These are phyloP conservation scores for Salvelinus alpinus DNA, from an alignment of 2,113 vertebrate species.

Conservation along the genomic window DNA sequence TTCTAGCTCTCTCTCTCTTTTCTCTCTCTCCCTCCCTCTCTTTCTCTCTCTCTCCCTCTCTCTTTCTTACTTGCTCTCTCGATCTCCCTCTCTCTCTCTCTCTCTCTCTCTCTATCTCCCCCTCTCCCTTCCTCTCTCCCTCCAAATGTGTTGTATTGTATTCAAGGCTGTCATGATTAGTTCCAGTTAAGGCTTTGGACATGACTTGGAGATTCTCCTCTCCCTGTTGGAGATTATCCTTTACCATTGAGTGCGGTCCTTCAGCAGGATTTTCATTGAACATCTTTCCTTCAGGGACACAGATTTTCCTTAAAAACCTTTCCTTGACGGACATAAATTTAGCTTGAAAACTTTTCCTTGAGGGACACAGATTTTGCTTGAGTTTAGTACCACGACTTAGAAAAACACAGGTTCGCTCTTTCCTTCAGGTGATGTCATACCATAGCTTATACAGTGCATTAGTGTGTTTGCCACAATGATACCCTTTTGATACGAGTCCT, in stretches of 20 bases:
- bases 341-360: conserved; percentile 41
- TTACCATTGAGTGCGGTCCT: conserved; percentile 68
- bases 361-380: conserved; percentile 56
- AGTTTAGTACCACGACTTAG: background rate
- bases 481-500: no score
- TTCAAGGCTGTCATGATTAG: conserved; percentile 39
- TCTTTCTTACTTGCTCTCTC: no score
- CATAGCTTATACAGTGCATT: conserved; percentile 7
- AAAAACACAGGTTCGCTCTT: conserved; percentile 15
- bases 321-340: conserved; percentile 60
- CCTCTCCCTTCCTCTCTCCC: conserved; percentile 4
- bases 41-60: no score
- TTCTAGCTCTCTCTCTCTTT: no score
- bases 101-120: no score
- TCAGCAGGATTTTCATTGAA: conserved; percentile 61
- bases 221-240: conserved; percentile 62
- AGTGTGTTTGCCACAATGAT: conserved; percentile 3
- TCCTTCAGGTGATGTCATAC: conserved; percentile 17
- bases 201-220: conserved; percentile 49
- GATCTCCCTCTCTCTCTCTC: no score
- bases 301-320: conserved; percentile 56
- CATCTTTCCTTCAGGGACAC: conserved; percentile 49
- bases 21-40: no score
- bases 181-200: conserved; percentile 45
- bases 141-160: conserved; percentile 46